Evolutionary conservation across 2,888 invertebrate species (phyloP), one percentile per base, ranked within the genome.

Genomic region (Teinopalpus imperialis): DNA sequence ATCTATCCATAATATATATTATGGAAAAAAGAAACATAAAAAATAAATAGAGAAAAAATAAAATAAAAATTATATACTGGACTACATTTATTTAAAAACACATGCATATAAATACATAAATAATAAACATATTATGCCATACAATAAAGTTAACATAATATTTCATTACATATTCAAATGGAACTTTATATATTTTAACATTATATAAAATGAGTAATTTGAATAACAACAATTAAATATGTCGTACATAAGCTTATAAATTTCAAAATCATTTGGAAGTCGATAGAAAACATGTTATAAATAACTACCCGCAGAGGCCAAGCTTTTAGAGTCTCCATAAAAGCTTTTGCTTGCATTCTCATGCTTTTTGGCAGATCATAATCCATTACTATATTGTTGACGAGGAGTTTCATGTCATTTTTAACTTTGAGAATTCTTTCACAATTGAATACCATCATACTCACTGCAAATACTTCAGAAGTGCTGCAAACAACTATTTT

Each of bases 171-270:
- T n/a, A n/a, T n/a, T n/a, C n/a, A n/a, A n/a, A n/a, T n/a, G n/a
- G n/a, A n/a, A n/a, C n/a, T 24, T 24, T 24, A 9, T 24, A 5
- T 24, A 30, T 14, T 20, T 39, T 18, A 12, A 39, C 4, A 13
- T 21, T 26, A 26, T 9, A 26, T 8, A 3, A 79, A 75, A 54
- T 80, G 74, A 31, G 73, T 73, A 20, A 81, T 57, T 59, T 85
- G 85, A 48, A 81, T 69, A 29, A 81, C 73, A 13, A 82, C 68
- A 57, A 85, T 80, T 36, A 82, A 65, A 54, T 80, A 83, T 1
- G 82, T 82, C 0, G 81, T 76, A 12, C 79, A 73, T 2, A 81
- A 73, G 49, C 79, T 80, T 34, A 81, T 69, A 43, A 81, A 79
- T 43, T 83, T 81, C 4, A 81, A 57, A 59, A 81, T 72, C 2